These are phyloP conservation scores for Steinernema khuongi DNA, from an alignment of 1,140 invertebrate genomes.

Conservation along the genomic window DNA sequence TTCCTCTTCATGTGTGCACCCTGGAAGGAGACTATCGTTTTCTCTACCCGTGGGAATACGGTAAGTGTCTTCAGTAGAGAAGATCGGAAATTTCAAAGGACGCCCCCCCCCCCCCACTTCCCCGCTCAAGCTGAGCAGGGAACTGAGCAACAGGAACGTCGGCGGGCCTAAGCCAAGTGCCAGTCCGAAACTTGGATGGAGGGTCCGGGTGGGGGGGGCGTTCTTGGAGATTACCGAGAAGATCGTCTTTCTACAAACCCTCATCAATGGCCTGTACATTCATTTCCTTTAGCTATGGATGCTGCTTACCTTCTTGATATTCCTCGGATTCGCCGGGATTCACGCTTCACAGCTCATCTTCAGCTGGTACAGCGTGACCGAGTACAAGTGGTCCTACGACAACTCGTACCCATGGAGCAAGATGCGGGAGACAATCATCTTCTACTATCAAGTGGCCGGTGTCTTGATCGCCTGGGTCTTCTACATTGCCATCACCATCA, in stretches of 20 bases:
- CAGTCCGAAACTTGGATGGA: no score
- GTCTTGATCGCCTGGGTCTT: background rate
- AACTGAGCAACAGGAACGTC: no score
- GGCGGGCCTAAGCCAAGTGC: no score
- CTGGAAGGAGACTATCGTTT: background rate
- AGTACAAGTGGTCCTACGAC: constrained; percentile 2
- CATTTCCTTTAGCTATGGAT: background rate
- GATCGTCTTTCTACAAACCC: background rate
- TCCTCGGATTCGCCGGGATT: background rate
- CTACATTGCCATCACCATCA: constrained; percentile 1
- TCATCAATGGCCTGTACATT: background rate
- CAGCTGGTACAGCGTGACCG: background rate
- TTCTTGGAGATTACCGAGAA: background rate
- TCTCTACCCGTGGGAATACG: background rate
- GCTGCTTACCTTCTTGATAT: background rate
- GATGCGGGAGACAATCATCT: background rate
- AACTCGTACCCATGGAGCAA: background rate
- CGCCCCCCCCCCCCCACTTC: no score
- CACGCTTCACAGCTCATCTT: background rate
- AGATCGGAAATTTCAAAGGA: no score
- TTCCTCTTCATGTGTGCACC: background rate
- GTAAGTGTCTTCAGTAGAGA: background rate
- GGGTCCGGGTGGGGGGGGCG: no score
- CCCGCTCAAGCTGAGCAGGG: no score
- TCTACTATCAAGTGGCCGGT: background rate